phyloP scores from a whole-genome alignment of 2,113 vertebrate genomes.

The Hydrochoerus hydrochaeris region DNA sequence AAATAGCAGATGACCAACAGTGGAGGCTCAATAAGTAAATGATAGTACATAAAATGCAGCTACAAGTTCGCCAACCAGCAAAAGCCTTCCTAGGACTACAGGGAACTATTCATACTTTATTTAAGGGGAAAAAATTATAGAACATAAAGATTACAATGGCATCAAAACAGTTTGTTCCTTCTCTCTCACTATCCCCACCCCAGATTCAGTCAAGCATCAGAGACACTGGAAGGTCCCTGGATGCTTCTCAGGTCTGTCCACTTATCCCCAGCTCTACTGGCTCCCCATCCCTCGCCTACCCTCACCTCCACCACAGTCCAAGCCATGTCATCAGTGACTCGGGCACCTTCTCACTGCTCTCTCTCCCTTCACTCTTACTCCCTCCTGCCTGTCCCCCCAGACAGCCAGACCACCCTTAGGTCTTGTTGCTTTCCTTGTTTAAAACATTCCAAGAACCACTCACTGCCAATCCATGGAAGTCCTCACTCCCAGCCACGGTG shows the following conservation, averaged over 20 bases:
- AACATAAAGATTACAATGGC: neutral
- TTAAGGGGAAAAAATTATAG: neutral
- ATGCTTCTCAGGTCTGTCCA: too few species aligned
- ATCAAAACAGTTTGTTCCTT: neutral
- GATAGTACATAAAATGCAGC: neutral
- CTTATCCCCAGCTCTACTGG: too few species aligned
- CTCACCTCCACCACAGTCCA: neutral
- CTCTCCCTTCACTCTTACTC: neutral
- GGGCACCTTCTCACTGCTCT: neutral
- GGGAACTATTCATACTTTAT: neutral
- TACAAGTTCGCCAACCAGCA: neutral
- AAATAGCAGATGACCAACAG: neutral
- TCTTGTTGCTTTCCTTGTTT: neutral
- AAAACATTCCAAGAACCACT: neutral
- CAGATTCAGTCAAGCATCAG: neutral
- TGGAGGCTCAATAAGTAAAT: neutral
- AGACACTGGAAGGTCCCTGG: neutral
- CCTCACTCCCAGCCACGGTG: neutral
- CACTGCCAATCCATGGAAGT: neutral
- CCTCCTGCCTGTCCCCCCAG: neutral
- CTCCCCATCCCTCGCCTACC: neutral
- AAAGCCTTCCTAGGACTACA: neutral
- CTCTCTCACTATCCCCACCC: neutral
- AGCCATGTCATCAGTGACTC: fast-evolving
- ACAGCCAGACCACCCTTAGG: neutral